phyloP scores from a whole-genome alignment of 2,113 vertebrate genomes.

The Eulemur rufifrons region DNA sequence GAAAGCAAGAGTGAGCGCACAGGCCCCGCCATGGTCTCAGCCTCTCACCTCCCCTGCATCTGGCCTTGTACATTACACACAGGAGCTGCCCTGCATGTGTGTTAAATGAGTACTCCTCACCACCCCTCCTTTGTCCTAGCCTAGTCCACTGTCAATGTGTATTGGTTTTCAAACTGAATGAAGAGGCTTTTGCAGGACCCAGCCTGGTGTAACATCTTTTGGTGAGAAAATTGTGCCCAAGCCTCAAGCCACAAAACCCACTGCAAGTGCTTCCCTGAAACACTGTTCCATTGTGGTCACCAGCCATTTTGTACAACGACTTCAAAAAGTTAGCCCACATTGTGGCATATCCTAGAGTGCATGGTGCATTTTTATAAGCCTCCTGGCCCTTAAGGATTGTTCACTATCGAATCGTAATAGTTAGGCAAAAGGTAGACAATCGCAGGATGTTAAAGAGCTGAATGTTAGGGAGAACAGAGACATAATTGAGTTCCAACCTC shows the following conservation, averaged over 20 bases:
- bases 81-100: background rate
- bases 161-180: conserved; percentile 30
- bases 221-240: background rate
- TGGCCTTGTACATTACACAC: background rate
- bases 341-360: conserved; percentile 26
- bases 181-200: conserved; percentile 36
- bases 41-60: background rate
- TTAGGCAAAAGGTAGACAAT: background rate
- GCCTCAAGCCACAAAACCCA: conserved; percentile 43
- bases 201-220: background rate
- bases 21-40: background rate
- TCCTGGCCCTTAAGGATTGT: background rate
- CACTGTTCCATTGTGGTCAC: background rate
- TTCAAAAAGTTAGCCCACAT: background rate
- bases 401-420: background rate
- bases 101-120: background rate
- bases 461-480: background rate
- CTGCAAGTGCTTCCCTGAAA: background rate
- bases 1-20: background rate
- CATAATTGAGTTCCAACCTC: background rate
- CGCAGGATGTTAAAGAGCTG: background rate
- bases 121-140: background rate
- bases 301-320: background rate
- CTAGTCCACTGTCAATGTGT: background rate
- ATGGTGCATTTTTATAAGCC: background rate